phyloP scores from a whole-genome alignment of 2,888 invertebrate genomes.

The Phorcus lineatus region DNA sequence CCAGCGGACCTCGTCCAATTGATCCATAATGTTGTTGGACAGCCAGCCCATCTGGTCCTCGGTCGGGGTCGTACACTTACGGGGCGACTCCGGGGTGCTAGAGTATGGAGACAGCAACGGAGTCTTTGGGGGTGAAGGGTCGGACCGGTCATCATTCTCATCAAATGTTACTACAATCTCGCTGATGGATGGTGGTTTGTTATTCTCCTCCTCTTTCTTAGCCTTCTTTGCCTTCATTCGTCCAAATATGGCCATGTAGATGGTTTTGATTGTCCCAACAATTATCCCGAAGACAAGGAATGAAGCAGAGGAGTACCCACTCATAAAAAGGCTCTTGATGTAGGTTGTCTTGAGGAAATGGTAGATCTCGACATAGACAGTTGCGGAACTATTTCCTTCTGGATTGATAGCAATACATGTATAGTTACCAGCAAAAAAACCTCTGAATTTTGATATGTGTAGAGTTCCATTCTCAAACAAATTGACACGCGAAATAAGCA shows the following conservation, averaged over 20 bases:
- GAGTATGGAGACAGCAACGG: conserved; percentile 48
- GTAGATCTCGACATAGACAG: conserved; percentile 45
- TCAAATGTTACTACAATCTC: conserved; percentile 14
- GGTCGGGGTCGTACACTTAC: conserved; percentile 52
- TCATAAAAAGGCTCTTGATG: conserved; percentile 52
- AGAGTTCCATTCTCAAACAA: conserved; percentile 48
- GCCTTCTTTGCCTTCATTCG: conserved; percentile 6
- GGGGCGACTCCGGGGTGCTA: conserved; percentile 44
- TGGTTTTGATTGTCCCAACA: conserved; percentile 52
- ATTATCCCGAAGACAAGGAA: conserved; percentile 55
- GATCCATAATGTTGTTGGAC: conserved; percentile 58
- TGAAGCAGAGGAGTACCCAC: conserved; percentile 45
- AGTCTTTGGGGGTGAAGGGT: conserved; percentile 47
- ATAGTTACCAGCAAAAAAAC: conserved; percentile 61
- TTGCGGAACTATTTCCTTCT: conserved; percentile 50
- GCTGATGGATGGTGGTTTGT: conserved; percentile 15
- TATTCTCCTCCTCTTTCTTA: conserved; percentile 34
- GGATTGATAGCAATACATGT: conserved; percentile 61
- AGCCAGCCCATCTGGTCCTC: conserved; percentile 42
- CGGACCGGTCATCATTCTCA: conserved; percentile 34
- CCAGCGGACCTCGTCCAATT: conserved; percentile 65
- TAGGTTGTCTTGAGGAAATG: conserved; percentile 42
- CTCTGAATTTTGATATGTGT: conserved; percentile 55
- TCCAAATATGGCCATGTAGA: conserved; percentile 31
- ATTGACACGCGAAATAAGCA: conserved; percentile 39